Conservation (phyloP, 2,797 vertebrate species). For the Microchirus variegatus region DNA sequence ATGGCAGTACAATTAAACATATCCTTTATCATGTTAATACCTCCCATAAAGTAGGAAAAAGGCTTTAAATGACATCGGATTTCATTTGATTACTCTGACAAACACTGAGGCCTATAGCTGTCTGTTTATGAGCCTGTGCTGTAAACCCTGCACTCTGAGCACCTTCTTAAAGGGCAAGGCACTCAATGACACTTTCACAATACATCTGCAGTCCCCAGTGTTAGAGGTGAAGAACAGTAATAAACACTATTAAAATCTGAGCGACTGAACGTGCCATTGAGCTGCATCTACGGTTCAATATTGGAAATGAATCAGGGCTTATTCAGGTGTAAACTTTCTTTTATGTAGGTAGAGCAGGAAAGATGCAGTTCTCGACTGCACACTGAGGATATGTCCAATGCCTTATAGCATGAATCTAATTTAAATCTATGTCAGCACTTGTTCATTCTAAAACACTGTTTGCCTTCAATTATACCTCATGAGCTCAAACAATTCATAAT, state of each 20-base stretch:
- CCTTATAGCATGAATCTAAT: conserved; percentile 9
- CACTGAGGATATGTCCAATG: background rate
- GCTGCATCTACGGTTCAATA: conserved; percentile 4
- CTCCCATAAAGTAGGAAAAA: too few relatives aligned
- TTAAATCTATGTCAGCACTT: background rate
- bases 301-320: conserved; percentile 15
- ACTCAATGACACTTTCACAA: conserved; percentile 9
- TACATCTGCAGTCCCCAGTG: background rate
- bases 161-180: conserved; percentile 28
- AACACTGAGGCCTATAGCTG: background rate
- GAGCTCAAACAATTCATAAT: background rate
- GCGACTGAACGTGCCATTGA: conserved; percentile 9
- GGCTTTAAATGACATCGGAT: too few relatives aligned
- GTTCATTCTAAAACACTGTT: conserved; percentile 1
- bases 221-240: conserved; percentile 22
- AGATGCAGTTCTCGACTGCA: background rate
- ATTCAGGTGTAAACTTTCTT: background rate
- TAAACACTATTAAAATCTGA: conserved; percentile 16
- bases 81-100: background rate
- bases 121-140: conserved; percentile 23
- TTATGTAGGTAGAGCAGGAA: conserved; percentile 5
- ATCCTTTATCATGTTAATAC: too few relatives aligned
- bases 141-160: conserved; percentile 7
- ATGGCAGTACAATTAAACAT: too few relatives aligned
- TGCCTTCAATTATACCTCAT: conserved; percentile 7